Conservation (phyloP, 2,113 vertebrate species). For the Burhinus oedicnemus region DNA sequence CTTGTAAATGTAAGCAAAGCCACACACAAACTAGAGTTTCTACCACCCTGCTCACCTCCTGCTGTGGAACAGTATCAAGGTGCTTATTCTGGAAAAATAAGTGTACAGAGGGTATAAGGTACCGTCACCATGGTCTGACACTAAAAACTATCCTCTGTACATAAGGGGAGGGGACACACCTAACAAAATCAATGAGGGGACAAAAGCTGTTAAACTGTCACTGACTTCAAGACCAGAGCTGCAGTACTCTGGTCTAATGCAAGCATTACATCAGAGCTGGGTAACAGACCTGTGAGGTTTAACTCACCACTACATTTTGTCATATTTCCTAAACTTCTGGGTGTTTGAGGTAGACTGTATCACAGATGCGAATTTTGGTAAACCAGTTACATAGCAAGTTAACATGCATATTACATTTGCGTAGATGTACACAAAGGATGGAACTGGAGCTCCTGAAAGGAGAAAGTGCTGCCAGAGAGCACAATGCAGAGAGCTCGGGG, state of each 20-base stretch:
- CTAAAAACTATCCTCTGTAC: not conserved
- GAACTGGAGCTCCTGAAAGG: not conserved
- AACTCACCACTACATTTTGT: not conserved
- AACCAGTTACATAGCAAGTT: not conserved
- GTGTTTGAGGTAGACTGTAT: not conserved
- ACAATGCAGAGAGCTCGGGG: not conserved
- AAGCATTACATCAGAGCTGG: not conserved
- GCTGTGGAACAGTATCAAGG: not conserved
- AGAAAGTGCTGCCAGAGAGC: not conserved
- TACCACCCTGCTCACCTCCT: not conserved
- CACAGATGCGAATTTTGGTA: not conserved
- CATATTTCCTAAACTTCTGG: not conserved
- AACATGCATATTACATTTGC: not conserved
- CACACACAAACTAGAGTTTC: not conserved
- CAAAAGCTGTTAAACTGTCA: not conserved
- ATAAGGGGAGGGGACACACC: rapidly evolving
- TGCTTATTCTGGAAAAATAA: not conserved
- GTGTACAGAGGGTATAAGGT: not conserved
- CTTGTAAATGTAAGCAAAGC: not conserved
- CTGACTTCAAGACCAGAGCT: not conserved
- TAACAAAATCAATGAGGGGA: not conserved
- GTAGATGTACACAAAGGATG: not conserved
- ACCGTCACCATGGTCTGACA: not conserved
- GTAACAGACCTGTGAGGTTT: not conserved
- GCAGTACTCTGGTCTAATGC: not conserved